Percentiles rank a stretch among this genome's conserved stretches.
Evolutionary conservation across 2,113 vertebrate species (phyloP).

Genomic region (Lethenteron camtschaticum): DNA sequence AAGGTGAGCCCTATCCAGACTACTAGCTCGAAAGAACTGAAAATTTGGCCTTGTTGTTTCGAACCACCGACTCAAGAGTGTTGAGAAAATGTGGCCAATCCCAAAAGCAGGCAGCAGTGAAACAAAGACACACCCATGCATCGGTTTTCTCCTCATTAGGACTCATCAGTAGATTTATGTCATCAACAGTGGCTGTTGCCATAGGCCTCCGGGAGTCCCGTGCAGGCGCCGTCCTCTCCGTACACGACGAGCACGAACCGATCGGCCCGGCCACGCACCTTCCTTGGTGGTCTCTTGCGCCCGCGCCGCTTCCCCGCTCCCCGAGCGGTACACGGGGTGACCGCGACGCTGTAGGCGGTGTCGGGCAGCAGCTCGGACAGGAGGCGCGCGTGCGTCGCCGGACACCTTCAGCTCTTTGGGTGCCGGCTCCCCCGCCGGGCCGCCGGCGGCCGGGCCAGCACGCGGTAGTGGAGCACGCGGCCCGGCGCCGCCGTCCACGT

Average conservation of each 20-base stretch:
- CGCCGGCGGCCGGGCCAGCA: slow-evolving; percentile 46
- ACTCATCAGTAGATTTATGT: too few species aligned
- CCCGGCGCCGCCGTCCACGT: slow-evolving; percentile 60
- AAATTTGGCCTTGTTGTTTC: too few species aligned
- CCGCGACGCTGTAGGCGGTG: slow-evolving; percentile 58
- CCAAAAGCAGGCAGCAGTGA: too few species aligned
- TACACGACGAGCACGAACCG: not conserved
- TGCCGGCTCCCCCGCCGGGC: slow-evolving; percentile 25
- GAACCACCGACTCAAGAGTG: too few species aligned
- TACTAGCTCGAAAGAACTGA: too few species aligned
- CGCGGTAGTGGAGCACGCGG: slow-evolving; percentile 54
- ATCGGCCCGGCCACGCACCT: slow-evolving; percentile 32
- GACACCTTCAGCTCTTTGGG: slow-evolving; percentile 47
- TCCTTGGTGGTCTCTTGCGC: slow-evolving; percentile 70
- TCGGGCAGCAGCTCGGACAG: slow-evolving; percentile 44
- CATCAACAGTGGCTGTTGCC: too few species aligned
- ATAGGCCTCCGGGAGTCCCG: too few species aligned
- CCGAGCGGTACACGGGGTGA: slow-evolving; percentile 59
- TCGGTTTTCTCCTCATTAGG: too few species aligned
- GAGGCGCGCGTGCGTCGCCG: slow-evolving; percentile 36
- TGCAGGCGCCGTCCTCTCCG: too few species aligned
- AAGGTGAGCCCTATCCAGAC: too few species aligned
- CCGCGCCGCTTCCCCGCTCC: slow-evolving; percentile 48
- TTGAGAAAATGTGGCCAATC: too few species aligned
- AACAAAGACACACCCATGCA: too few species aligned